Percentiles rank a stretch among this genome's conserved stretches.
These are phyloP conservation scores for Tragopan temminckii DNA, from an alignment of 2,797 vertebrate genomes.

Conservation along the genomic window DNA sequence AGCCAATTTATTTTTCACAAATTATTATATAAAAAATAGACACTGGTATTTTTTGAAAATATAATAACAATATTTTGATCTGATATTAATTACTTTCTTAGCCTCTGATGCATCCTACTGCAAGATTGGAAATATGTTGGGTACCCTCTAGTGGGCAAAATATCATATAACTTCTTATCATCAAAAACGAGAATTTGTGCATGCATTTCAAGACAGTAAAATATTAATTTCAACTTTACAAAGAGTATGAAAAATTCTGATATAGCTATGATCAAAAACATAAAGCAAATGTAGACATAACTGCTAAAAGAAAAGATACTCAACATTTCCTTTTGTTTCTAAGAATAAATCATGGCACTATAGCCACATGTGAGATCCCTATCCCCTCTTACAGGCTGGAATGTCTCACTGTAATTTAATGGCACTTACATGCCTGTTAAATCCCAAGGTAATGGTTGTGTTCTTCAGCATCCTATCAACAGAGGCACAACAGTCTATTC, in stretches of 20 bases:
- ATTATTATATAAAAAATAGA: neutral
- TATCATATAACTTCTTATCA: neutral
- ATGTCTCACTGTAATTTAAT: neutral
- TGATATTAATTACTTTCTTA: conserved; percentile 13
- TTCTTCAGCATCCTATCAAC: neutral
- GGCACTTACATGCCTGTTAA: neutral
- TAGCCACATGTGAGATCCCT: neutral
- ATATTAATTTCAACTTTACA: neutral
- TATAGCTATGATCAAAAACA: neutral
- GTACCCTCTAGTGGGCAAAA: conserved; percentile 70
- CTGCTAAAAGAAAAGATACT: too few species aligned
- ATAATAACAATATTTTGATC: neutral
- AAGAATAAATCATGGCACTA: neutral
- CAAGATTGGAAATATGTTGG: conserved; percentile 32
- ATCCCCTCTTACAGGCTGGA: neutral
- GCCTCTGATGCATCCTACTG: neutral
- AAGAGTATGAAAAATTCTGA: neutral
- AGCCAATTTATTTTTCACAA: neutral
- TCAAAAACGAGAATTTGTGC: neutral
- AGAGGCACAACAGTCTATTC: neutral
- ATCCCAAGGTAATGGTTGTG: neutral
- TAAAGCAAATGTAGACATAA: neutral
- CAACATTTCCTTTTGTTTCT: neutral
- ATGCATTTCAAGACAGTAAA: neutral
- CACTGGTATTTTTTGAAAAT: neutral